Evolutionary conservation across 1,140 invertebrate genomes (phyloP).

Genomic region (Drosophila novamexicana): DNA sequence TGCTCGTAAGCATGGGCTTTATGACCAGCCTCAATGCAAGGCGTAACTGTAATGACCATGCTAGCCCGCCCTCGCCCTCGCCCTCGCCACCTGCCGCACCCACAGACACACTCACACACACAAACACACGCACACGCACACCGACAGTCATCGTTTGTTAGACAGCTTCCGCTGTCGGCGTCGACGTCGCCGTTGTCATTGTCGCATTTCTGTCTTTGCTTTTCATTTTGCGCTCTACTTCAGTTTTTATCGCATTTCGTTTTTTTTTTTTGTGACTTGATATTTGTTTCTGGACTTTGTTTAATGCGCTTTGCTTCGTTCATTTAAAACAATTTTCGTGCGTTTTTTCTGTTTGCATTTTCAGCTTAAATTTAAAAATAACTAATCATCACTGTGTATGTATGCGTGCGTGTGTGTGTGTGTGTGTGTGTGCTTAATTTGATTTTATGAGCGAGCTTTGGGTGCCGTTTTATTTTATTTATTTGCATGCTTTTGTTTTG

Average conservation of each 20-base stretch:
- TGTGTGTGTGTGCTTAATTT: conserved; percentile 17
- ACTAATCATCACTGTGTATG: conserved; percentile 41
- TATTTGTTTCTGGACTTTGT: conserved; percentile 53
- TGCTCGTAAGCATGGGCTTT: conserved; percentile 64
- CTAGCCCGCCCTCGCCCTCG: conserved; percentile 14
- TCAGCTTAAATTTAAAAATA: conserved; percentile 71
- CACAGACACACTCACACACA: conserved; percentile 17
- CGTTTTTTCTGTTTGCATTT: conserved; percentile 53
- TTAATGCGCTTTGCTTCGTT: conserved; percentile 79
- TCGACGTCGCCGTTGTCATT: conserved; percentile 9
- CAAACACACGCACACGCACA: conserved; percentile 9
- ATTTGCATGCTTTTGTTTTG: conserved; percentile 60
- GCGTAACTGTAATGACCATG: conserved; percentile 36
- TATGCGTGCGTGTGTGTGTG: background rate
- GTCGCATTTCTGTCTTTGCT: conserved; percentile 38
- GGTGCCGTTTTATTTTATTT: conserved; percentile 49
- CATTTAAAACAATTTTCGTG: conserved; percentile 64
- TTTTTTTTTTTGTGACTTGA: conserved; percentile 41
- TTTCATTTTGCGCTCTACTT: conserved; percentile 63
- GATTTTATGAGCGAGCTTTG: conserved; percentile 31
- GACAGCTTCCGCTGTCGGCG: conserved; percentile 67
- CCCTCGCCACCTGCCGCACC: conserved; percentile 21
- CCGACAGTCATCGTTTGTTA: conserved; percentile 57
- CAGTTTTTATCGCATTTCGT: conserved; percentile 53
- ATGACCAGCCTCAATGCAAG: conserved; percentile 73